phyloP scores from a whole-genome alignment of 2,113 vertebrate genomes.

The Euleptes europaea region DNA sequence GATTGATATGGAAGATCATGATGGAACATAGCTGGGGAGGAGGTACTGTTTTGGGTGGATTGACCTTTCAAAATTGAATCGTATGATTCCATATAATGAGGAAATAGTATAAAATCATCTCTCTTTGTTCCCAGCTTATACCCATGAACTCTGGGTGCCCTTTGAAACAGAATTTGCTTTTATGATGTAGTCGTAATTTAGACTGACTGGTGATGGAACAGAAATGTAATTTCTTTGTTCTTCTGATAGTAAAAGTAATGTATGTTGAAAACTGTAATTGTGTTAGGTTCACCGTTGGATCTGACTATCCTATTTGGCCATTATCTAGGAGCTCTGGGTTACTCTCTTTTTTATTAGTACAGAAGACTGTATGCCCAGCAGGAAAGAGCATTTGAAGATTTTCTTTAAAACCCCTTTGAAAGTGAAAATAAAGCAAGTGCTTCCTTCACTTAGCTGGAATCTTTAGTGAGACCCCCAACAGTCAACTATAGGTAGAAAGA shows the following conservation, averaged over 20 bases:
- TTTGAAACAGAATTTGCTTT: background rate
- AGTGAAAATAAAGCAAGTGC: constrained; percentile 17
- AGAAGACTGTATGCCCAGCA: constrained; percentile 1
- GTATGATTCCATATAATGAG: background rate
- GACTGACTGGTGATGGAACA: background rate
- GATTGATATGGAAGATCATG: background rate
- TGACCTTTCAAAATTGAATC: constrained; percentile 7
- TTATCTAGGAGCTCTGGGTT: background rate
- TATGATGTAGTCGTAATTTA: constrained; percentile 7
- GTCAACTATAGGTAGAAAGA: background rate
- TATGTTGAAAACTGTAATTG: constrained; percentile 24
- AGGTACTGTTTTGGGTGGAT: background rate
- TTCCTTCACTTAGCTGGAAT: background rate
- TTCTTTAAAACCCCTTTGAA: constrained; percentile 4
- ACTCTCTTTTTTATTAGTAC: constrained; percentile 9
- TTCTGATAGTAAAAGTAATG: background rate
- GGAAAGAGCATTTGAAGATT: constrained; percentile 4
- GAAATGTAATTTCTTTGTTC: constrained; percentile 10
- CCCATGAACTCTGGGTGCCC: background rate
- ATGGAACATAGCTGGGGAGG: background rate
- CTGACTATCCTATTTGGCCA: background rate
- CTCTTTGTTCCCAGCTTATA: background rate
- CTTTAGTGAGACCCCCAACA: background rate
- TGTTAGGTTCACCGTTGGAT: constrained; percentile 5
- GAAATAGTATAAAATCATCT: background rate